Evolutionary conservation across 2,113 vertebrate species (phyloP), one percentile per base, ranked within the genome.

Genomic region (Hydrolagus affinis): DNA sequence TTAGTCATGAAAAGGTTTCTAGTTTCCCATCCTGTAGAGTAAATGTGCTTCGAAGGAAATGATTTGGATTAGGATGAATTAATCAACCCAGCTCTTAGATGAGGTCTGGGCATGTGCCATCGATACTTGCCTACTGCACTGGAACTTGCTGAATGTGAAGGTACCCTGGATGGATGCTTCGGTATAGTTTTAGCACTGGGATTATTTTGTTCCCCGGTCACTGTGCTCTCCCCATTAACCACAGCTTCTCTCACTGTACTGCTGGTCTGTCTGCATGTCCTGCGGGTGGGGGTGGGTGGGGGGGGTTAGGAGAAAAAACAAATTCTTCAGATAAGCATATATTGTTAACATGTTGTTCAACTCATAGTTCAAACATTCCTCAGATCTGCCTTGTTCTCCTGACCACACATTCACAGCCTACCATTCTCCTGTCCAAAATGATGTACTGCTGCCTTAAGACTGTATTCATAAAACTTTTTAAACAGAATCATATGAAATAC

Each of bases 201-300:
- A 44, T 44, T 88, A 77, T 89, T 91, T 69, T 92, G 93, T 87
- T 95, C 95, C 8, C 91, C 89, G 0, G 86, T 86, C 60, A 90
- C 89, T 0, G 92, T 0, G 25, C 89, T 88, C 6, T 80, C 87
- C 10, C 87, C 91, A 83, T 89, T 89, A 86, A 88, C 89, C 0
- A 89, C 89, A 86, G 91, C 90, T 25, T 86, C 87, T 88, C 93
- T 92, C 0, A 91, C 88, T 4, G 80, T 91, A 23, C 90, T 91
- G 86, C 91, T 89, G 0, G 80, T 93, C 14, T 91, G 94, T 64
- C 94, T 92, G 88, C 93, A 94, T 0, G 87, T 91, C 89, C 96
- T 96, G 88, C 12, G 62, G 10, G n/a, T 14, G 32, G 28, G 66
- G 21, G n/a, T n/a, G n/a, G n/a, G n/a, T n/a, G n/a, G n/a, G n/a